phyloP scores from a whole-genome alignment of 2,888 invertebrate species.

The Loripinus fragilis region DNA sequence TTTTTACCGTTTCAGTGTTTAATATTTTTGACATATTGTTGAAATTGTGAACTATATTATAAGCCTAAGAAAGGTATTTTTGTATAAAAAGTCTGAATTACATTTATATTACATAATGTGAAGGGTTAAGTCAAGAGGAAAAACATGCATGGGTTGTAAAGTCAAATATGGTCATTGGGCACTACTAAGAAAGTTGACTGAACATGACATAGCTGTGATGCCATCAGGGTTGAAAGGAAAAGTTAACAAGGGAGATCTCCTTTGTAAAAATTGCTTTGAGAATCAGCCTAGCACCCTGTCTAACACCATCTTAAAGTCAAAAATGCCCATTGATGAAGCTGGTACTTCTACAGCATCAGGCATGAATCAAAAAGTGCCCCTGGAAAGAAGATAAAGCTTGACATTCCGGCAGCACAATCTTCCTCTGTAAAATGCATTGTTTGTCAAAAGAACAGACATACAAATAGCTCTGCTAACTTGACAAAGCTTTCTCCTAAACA shows the following conservation, averaged over 20 bases:
- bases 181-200: neutral
- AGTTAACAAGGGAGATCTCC: neutral
- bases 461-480: neutral
- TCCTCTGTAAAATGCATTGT: neutral
- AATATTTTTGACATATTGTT: neutral
- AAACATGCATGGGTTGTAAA: neutral
- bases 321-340: neutral
- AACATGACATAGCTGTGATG: neutral
- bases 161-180: constrained; percentile 11
- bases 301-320: neutral
- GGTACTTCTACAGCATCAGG: neutral
- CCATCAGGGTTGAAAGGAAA: neutral
- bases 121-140: neutral
- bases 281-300: neutral
- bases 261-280: constrained; percentile 5
- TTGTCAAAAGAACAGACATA: neutral
- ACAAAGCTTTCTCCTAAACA: constrained; percentile 9
- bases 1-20: neutral
- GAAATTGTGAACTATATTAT: too few species aligned
- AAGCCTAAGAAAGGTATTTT: constrained; percentile 2
- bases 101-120: neutral
- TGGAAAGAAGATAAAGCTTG: neutral
- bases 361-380: neutral
- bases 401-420: constrained; percentile 3
- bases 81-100: neutral